Evolutionary conservation across 2,797 vertebrate species (phyloP).

Genomic region (Clarias platycephalus): DNA sequence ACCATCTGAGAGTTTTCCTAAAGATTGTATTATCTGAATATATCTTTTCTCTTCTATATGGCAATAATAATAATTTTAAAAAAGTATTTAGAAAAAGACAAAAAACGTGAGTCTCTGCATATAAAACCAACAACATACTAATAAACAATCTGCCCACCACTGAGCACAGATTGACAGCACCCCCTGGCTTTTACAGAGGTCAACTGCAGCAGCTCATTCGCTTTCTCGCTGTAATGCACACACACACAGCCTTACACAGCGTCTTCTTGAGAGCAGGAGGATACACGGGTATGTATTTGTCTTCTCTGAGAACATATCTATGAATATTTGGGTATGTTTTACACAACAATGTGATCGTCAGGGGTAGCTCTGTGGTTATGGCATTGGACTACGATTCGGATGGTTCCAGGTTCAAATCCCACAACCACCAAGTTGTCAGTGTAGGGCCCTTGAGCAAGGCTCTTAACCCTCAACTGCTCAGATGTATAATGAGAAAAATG

Average conservation of each 20-base stretch:
- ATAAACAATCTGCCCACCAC: slow-evolving; percentile 22
- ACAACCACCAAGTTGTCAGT: too few species aligned
- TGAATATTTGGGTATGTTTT: background rate
- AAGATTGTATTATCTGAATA: background rate
- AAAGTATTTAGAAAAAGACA: too few species aligned
- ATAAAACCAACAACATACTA: background rate
- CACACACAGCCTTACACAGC: background rate
- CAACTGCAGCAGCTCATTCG: slow-evolving; percentile 49
- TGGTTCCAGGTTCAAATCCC: too few species aligned
- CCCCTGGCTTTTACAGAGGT: slow-evolving; percentile 59
- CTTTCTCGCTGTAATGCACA: background rate
- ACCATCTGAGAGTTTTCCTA: background rate
- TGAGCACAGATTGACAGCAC: slow-evolving; percentile 62
- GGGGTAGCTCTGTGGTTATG: too few species aligned
- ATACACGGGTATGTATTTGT: background rate
- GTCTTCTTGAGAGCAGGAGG: background rate
- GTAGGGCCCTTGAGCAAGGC: too few species aligned
- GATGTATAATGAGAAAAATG: too few species aligned
- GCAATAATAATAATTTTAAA: background rate
- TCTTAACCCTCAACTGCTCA: too few species aligned
- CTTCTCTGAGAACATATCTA: background rate
- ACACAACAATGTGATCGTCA: background rate
- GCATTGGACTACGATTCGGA: too few species aligned
- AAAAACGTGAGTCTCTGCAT: background rate
- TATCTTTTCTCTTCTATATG: background rate